Base-by-base conservation (phyloP, 2,797 vertebrate genomes). In the Pangasius krempfi region DNA sequence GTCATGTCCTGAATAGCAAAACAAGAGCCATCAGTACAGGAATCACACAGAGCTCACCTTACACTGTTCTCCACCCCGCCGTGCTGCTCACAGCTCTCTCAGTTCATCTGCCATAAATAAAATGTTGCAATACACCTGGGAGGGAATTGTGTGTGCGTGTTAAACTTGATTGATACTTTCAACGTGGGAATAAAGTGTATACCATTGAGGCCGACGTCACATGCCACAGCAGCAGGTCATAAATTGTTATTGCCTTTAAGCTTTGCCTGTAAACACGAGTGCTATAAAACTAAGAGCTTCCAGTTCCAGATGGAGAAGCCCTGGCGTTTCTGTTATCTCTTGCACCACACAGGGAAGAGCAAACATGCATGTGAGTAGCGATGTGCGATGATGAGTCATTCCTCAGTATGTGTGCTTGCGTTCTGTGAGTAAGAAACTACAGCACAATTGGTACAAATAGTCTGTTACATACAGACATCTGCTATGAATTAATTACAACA, bases 11-110 rank as follows among this genome's bases (percentile, higher is more conserved):
- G 40, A 78, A 47, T 52, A 33, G 22, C 40, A 64, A 64, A 62
- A 86, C 25, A 9, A 75, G 84, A 14, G 37, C 30, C 52, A 27
- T 27, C 84, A 9, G 68, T 75, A 40, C 68, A 44, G 84, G 70
- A 58, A 62, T 44, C 14, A 62, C 52, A 58, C 52, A n/a, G 30
- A 70, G 14, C 68, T 18, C 82, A 89, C 68, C 78, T n/a, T 13
- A 66, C 25, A n/a, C 60, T 64, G 10, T 68, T 68, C 89, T 79
- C 70, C 82, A 89, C 66, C 80, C 25, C 22, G 22, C 70, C 20
- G 33, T 22, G 68, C 40, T 47, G 9, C 40, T 75, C 44, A 50
- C 73, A 27, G 76, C 52, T 80, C 30, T 18, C 78, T 40, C 20
- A 37, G n/a, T 30, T 30, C 27, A 20, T 30, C 78, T 80, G 52